A percentile compares a stretch with the other conserved stretches of the same genome.
These are phyloP conservation scores for Phacellophora camtschatica DNA, from an alignment of 30 jellyfish, hydroid and myxozoan genomes.

Conservation along the genomic window DNA sequence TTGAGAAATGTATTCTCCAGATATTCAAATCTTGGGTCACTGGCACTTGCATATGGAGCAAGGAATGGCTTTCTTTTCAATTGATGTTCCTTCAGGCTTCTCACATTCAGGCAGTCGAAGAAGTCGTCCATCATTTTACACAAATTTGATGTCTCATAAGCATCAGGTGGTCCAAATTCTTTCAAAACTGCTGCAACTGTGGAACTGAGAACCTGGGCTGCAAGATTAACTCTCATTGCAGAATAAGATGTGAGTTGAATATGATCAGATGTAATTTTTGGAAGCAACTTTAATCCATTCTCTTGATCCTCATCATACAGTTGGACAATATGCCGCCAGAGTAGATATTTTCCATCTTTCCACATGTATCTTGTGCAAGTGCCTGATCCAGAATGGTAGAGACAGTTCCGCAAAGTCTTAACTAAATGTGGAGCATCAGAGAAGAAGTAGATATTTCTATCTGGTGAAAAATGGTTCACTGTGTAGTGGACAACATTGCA, in stretches of 20 bases:
- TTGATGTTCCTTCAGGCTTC: constrained; percentile 1
- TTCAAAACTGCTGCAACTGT: constrained; percentile 11
- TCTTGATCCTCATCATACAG: constrained; percentile 11
- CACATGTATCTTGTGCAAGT: constrained; percentile 12
- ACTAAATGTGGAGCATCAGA: constrained; percentile 53
- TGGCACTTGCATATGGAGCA: constrained; percentile 12
- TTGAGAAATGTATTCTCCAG: constrained; percentile 12
- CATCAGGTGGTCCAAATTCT: constrained; percentile 26
- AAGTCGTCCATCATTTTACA: constrained; percentile 29
- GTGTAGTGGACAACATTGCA: not conserved
- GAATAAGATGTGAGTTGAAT: constrained; percentile 11
- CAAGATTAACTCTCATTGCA: constrained; percentile 28
- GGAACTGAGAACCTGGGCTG: constrained; percentile 39
- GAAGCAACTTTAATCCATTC: constrained; percentile 29
- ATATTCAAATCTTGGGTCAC: constrained; percentile 22
- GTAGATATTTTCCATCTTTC: constrained; percentile 19
- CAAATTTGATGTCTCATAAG: constrained; percentile 7
- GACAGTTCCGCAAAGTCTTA: constrained; percentile 48
- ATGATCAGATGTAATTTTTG: constrained; percentile 23
- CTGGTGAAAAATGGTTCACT: constrained; percentile 26
- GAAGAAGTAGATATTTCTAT: constrained; percentile 38
- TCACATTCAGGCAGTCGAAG: constrained; percentile 52
- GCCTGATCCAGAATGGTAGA: constrained; percentile 44
- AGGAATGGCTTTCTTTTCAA: constrained; percentile 24
- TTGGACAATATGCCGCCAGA: constrained; percentile 5